A percentile compares a stretch with the other conserved stretches of the same genome.
phyloP scores from a whole-genome alignment of 1,140 invertebrate genomes.

The Gonioctena quinquepunctata region DNA sequence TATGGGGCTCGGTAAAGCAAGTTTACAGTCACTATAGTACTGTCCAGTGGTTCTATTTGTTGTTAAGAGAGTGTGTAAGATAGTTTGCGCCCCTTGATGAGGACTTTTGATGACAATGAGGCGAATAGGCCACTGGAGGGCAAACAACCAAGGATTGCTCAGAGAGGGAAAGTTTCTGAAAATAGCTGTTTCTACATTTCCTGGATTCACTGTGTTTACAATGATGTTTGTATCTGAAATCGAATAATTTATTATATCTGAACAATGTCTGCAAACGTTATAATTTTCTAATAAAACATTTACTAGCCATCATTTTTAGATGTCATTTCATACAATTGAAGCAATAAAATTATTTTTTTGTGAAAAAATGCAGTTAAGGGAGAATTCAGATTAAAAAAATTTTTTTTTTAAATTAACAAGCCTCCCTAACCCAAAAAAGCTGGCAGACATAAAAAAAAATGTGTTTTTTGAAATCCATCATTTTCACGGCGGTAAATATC shows the following conservation, averaged over 20 bases:
- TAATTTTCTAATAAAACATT: too few species aligned
- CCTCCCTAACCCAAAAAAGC: too few species aligned
- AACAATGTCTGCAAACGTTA: background rate
- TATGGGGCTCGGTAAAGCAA: conserved; percentile 34
- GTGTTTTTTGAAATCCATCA: too few species aligned
- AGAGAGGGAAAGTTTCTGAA: conserved; percentile 51
- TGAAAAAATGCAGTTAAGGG: too few species aligned
- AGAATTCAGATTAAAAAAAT: too few species aligned
- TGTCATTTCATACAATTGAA: too few species aligned
- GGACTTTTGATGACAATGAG: conserved; percentile 49
- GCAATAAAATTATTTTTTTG: too few species aligned
- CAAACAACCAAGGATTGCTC: conserved; percentile 44
- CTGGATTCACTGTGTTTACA: conserved; percentile 54
- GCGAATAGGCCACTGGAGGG: conserved; percentile 50
- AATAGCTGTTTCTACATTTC: conserved; percentile 53
- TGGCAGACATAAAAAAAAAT: too few species aligned
- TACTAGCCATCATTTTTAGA: too few species aligned
- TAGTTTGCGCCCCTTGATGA: conserved; percentile 49
- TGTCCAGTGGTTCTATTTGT: conserved; percentile 47
- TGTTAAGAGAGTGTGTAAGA: conserved; percentile 48
- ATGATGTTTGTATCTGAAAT: conserved; percentile 49
- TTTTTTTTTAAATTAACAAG: too few species aligned
- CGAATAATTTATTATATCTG: too few species aligned
- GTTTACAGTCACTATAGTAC: conserved; percentile 49
- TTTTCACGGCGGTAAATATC: too few species aligned